phyloP scores from a whole-genome alignment of 2,797 vertebrate species.

The Kryptopterus vitreolus region DNA sequence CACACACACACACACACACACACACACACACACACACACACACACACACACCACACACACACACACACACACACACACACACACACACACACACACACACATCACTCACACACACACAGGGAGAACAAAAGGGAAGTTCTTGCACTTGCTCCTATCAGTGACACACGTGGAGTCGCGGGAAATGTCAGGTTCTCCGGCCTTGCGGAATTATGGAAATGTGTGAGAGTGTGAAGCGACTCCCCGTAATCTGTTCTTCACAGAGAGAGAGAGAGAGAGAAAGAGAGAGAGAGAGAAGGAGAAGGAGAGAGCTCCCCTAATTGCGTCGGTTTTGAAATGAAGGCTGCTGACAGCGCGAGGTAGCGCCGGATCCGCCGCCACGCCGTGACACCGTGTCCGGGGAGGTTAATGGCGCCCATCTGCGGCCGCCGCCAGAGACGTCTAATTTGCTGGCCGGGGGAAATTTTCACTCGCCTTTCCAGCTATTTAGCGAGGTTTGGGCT shows the following conservation, averaged over 20 bases:
- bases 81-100: no score
- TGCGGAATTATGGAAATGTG: conserved; percentile 54
- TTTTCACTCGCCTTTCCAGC: conserved; percentile 52
- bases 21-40: no score
- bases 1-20: no score
- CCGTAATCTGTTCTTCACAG: conserved; percentile 50
- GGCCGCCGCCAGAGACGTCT: conserved; percentile 50
- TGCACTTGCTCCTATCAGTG: conserved; percentile 36
- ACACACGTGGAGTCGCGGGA: conserved; percentile 1
- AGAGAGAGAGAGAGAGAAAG: no score
- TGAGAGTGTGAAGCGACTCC: conserved; percentile 43
- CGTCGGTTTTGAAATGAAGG: conserved; percentile 53
- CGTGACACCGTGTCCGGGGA: conserved; percentile 56
- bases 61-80: no score
- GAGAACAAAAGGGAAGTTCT: conserved; percentile 2
- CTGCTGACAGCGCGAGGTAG: conserved; percentile 50
- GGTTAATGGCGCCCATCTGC: conserved; percentile 56
- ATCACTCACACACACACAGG: background rate
- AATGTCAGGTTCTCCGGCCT: conserved; percentile 34
- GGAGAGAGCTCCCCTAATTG: conserved; percentile 62
- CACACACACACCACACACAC: no score
- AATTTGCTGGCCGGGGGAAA: conserved; percentile 53
- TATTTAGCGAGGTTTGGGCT: conserved; percentile 50
- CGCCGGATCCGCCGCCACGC: conserved; percentile 40
- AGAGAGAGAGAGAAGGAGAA: no score